Conservation (phyloP, 2,888 invertebrate genomes). For the Girardia tigrina region DNA sequence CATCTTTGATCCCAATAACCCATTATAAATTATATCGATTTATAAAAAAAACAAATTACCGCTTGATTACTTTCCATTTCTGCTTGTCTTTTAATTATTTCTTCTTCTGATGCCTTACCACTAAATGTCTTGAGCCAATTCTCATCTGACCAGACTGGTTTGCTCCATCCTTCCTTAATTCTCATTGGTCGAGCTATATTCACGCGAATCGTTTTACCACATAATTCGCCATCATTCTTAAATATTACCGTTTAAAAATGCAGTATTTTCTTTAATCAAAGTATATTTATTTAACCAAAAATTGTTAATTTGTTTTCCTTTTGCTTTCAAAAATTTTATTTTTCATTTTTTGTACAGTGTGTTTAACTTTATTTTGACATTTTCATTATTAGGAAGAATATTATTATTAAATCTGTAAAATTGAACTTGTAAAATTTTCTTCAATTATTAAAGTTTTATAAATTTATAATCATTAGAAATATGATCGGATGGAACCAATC, state of each 20-base stretch:
- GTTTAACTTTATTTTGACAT: too few relatives aligned
- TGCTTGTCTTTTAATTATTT: conserved; percentile 46
- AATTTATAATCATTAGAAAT: too few relatives aligned
- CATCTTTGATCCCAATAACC: background rate
- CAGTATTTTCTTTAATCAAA: conserved; percentile 26
- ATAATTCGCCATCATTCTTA: conserved; percentile 89
- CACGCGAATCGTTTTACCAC: conserved; percentile 83
- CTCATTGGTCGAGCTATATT: conserved; percentile 64
- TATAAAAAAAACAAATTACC: background rate
- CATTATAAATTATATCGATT: background rate
- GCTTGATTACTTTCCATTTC: conserved; percentile 34
- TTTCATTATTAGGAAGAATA: too few relatives aligned
- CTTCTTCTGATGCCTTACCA: conserved; percentile 39
- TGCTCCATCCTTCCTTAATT: conserved; percentile 37
- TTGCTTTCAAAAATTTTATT: too few relatives aligned
- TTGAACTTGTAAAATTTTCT: too few relatives aligned
- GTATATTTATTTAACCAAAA: background rate
- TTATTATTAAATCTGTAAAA: too few relatives aligned
- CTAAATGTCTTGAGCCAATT: conserved; percentile 81
- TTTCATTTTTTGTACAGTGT: too few relatives aligned
- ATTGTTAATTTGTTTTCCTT: too few relatives aligned
- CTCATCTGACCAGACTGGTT: conserved; percentile 83
- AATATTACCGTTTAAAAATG: conserved; percentile 37
- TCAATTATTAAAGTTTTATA: too few relatives aligned
- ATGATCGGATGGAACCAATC: too few relatives aligned